These are phyloP conservation scores for Urocyon cinereoargenteus DNA, from an alignment of 2,797 vertebrate species.

Conservation along the genomic window DNA sequence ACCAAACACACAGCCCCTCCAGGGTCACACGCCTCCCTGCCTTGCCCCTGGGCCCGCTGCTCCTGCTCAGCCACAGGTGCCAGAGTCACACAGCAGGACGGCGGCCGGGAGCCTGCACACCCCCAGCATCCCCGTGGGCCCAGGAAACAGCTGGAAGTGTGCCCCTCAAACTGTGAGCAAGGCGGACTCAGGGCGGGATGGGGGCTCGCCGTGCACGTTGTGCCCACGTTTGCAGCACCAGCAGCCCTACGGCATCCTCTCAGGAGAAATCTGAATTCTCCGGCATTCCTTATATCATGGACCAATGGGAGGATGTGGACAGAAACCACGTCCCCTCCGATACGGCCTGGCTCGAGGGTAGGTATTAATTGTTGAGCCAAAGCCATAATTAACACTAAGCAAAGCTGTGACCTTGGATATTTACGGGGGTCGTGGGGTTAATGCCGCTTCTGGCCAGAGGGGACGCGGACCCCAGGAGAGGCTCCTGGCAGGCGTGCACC, in stretches of 20 bases:
- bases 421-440: rapidly evolving
- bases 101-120: neutral
- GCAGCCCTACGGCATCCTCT: rapidly evolving
- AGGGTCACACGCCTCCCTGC: rapidly evolving
- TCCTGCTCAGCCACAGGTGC: rapidly evolving
- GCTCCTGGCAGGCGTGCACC: neutral
- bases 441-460: neutral
- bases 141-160: rapidly evolving
- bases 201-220: rapidly evolving
- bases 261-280: neutral
- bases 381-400: neutral
- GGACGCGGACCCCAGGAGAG: neutral
- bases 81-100: rapidly evolving
- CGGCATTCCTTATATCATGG: rapidly evolving
- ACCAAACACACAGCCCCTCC: rapidly evolving
- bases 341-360: rapidly evolving
- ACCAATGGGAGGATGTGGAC: neutral
- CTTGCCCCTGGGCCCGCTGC: rapidly evolving
- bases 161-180: neutral
- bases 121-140: rapidly evolving
- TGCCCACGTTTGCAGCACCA: rapidly evolving
- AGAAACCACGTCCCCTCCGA: neutral
- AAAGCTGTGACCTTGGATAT: neutral
- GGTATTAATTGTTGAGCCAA: neutral
- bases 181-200: rapidly evolving